These are phyloP conservation scores for Gasterosteus nipponicus DNA, from an alignment of 2,113 vertebrate genomes.

Conservation along the genomic window DNA sequence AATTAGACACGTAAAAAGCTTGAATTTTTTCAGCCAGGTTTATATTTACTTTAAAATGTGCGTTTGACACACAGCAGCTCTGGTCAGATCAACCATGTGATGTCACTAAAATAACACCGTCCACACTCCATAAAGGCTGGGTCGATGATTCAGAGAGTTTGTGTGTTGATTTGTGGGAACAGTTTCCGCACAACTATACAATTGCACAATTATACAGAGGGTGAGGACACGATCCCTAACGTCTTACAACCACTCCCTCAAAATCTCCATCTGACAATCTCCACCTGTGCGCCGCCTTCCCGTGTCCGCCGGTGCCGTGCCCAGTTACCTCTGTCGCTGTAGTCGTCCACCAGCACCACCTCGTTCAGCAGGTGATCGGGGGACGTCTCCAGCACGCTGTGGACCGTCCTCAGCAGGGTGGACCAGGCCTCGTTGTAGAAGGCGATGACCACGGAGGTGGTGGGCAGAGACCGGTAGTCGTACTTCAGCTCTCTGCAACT, in stretches of 20 bases:
- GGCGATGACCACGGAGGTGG: conserved; percentile 93
- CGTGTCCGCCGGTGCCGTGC: not conserved
- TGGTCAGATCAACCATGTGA: not conserved
- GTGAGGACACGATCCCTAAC: not conserved
- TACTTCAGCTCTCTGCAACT: conserved; percentile 92
- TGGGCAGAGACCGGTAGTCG: conserved; percentile 87
- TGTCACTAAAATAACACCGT: not conserved
- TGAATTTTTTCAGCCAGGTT: not conserved
- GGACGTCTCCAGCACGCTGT: conserved; percentile 97
- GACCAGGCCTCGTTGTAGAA: conserved; percentile 99
- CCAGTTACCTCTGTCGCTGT: conserved; percentile 90
- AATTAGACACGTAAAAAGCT: no score
- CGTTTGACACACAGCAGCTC: not conserved
- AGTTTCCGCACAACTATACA: no score
- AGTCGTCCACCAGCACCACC: conserved; percentile 96
- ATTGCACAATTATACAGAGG: conserved; percentile 2
- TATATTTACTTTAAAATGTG: not conserved
- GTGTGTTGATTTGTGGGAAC: not conserved
- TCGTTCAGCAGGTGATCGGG: conserved; percentile 92
- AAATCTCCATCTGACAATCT: not conserved
- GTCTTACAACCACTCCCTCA: conserved; percentile 17
- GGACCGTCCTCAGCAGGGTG: conserved; percentile 93
- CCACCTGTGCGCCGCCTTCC: not conserved
- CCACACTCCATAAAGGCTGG: no score
- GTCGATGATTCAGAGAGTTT: not conserved